Conservation (phyloP, 2,888 invertebrate genomes). For the Habrosyne pyritoides region DNA sequence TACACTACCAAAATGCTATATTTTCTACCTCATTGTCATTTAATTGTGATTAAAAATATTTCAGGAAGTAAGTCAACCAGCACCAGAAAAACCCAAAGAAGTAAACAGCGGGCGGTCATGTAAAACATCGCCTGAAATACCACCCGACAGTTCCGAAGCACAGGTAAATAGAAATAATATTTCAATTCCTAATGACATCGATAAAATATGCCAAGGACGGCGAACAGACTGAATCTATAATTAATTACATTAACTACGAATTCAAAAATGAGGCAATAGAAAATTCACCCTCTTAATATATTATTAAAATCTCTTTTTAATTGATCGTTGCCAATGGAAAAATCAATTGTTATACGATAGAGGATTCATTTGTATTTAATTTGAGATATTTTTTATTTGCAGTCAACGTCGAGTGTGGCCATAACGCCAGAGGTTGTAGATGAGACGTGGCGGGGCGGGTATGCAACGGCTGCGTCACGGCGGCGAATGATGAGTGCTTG, state of each 20-base stretch:
- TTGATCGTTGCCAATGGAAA: no score
- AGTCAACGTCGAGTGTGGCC: conserved; percentile 55
- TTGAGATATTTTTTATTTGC: no score
- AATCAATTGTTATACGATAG: no score
- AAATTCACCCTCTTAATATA: neutral
- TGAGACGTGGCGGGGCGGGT: conserved; percentile 74
- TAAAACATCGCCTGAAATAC: conserved; percentile 48
- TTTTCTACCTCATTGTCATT: conserved; percentile 2
- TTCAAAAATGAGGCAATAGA: neutral
- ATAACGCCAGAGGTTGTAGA: conserved; percentile 56
- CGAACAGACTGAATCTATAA: conserved; percentile 1
- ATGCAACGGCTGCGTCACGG: conserved; percentile 69
- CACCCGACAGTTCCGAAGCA: conserved; percentile 49
- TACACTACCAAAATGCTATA: neutral
- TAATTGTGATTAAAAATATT: conserved; percentile 21
- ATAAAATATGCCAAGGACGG: conserved; percentile 3
- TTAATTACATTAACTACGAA: neutral
- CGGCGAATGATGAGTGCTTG: conserved; percentile 66
- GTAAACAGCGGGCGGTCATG: conserved; percentile 36
- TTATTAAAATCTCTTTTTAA: no score
- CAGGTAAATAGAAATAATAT: conserved; percentile 47
- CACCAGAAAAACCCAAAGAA: conserved; percentile 55
- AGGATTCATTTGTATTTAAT: no score
- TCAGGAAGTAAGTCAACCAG: conserved; percentile 45
- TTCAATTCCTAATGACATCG: neutral